Evolutionary conservation across 1,140 invertebrate species (phyloP).

Genomic region (Paraescarpia echinospica): DNA sequence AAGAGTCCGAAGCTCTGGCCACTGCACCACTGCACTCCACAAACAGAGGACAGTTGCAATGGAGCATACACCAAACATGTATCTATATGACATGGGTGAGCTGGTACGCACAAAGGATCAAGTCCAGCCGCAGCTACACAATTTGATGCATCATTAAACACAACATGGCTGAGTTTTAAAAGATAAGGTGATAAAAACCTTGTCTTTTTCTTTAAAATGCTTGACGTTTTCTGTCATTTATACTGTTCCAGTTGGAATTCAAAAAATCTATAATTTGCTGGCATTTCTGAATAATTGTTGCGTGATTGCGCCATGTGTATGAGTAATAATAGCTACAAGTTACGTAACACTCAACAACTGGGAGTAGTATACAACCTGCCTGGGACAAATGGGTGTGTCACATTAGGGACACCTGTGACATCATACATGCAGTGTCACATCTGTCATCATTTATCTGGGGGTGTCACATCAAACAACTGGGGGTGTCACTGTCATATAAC

Average conservation of each 20-base stretch:
- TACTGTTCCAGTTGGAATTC: background rate
- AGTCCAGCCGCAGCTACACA: background rate
- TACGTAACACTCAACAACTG: background rate
- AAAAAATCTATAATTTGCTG: background rate
- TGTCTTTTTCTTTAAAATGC: background rate
- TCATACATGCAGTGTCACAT: too few species aligned
- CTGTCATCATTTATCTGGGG: background rate
- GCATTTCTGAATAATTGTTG: background rate
- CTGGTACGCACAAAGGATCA: background rate
- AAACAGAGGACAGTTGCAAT: background rate
- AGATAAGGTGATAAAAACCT: background rate
- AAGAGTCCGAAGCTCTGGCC: too few species aligned
- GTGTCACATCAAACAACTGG: background rate
- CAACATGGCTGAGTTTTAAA: background rate
- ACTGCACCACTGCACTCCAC: too few species aligned
- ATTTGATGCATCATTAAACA: background rate
- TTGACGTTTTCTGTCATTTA: background rate
- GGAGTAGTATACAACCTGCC: background rate
- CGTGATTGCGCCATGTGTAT: background rate
- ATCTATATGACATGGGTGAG: background rate
- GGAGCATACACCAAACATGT: background rate
- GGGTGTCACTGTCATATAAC: background rate
- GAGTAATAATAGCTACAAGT: background rate
- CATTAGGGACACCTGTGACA: background rate
- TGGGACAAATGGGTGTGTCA: background rate